Percentiles rank a stretch among this genome's conserved stretches.
phyloP scores from a whole-genome alignment of 2,888 invertebrate species.

The Andricus curvator region DNA sequence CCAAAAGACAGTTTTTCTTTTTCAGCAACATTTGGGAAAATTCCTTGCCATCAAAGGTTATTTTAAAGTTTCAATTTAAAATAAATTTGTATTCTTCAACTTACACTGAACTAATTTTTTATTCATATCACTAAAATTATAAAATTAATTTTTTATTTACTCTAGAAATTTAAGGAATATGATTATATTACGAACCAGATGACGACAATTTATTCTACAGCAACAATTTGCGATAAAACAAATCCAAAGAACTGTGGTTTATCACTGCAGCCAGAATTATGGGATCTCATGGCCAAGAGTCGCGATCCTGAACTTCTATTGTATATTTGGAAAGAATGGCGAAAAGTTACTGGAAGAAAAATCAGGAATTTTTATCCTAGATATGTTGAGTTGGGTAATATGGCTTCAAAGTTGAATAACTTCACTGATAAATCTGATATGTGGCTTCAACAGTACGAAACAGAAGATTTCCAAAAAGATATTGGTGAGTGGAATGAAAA shows the following conservation, averaged over 20 bases:
- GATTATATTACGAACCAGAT: conserved; percentile 85
- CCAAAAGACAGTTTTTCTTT: conserved; percentile 87
- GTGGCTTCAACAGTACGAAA: conserved; percentile 78
- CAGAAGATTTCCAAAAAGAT: conserved; percentile 77
- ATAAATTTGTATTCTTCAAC: too few species aligned
- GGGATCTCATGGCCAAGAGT: conserved; percentile 84
- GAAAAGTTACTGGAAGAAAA: conserved; percentile 85
- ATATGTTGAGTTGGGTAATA: conserved; percentile 74
- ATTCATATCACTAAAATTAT: too few species aligned
- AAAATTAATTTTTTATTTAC: neutral
- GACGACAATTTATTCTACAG: conserved; percentile 88
- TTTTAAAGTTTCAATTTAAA: neutral
- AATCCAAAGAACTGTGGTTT: conserved; percentile 84
- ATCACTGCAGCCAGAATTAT: conserved; percentile 88
- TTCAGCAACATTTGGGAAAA: conserved; percentile 86
- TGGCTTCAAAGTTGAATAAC: conserved; percentile 73
- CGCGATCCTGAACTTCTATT: conserved; percentile 89
- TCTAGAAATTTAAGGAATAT: conserved; percentile 76
- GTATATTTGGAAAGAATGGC: conserved; percentile 90
- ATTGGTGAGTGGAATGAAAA: conserved; percentile 65
- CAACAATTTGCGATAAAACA: conserved; percentile 87
- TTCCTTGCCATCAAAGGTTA: conserved; percentile 84
- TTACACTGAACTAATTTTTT: too few species aligned
- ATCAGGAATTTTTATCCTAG: conserved; percentile 76
- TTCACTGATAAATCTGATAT: conserved; percentile 74